phyloP scores from a whole-genome alignment of 2,888 invertebrate species.

The Apamea crenata region DNA sequence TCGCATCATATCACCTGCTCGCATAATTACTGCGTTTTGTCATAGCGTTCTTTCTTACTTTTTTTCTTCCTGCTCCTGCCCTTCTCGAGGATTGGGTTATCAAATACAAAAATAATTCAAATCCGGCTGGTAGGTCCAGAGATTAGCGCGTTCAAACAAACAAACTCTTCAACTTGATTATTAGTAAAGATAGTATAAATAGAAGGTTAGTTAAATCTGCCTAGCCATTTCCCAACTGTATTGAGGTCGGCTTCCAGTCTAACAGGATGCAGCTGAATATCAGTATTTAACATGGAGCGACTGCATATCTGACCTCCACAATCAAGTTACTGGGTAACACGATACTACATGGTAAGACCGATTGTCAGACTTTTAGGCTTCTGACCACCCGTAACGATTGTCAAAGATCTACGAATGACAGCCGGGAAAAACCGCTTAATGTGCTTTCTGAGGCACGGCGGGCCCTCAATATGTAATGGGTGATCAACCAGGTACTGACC shows the following conservation, averaged over 20 bases:
- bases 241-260: neutral
- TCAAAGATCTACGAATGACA: neutral
- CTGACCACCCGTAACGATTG: neutral
- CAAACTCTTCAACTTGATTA: too few species aligned
- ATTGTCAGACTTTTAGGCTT: neutral
- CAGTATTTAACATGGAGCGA: neutral
- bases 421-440: neutral
- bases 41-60: too few species aligned
- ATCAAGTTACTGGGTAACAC: neutral
- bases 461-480: neutral
- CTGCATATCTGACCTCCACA: neutral
- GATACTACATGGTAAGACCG: neutral
- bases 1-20: too few species aligned
- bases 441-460: neutral
- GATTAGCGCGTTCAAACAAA: too few species aligned
- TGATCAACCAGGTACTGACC: neutral
- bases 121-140: too few species aligned
- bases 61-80: too few species aligned
- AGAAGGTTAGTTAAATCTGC: neutral
- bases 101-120: too few species aligned
- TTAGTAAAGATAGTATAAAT: too few species aligned
- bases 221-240: neutral
- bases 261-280: neutral
- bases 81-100: too few species aligned
- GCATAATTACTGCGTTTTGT: too few species aligned